Conservation (phyloP, 2,113 vertebrate species). For the Tragulus kanchil region DNA sequence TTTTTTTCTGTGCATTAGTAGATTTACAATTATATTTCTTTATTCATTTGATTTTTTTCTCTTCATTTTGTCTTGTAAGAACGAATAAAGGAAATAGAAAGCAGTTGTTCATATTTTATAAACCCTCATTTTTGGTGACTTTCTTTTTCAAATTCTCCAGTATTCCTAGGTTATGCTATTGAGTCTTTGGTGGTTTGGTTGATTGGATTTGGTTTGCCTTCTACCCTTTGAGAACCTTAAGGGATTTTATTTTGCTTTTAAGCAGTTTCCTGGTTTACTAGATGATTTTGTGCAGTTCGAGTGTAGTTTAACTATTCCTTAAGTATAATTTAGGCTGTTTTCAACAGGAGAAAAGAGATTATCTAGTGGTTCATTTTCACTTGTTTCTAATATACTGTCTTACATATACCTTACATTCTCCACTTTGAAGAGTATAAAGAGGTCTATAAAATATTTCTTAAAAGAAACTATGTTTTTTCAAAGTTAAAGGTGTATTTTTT, state of each 20-base stretch:
- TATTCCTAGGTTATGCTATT: background rate
- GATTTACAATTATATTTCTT: slow-evolving; percentile 34
- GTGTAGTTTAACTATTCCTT: background rate
- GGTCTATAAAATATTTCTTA: slow-evolving; percentile 34
- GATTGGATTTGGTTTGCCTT: slow-evolving; percentile 34
- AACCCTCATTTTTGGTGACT: background rate
- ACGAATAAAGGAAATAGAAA: background rate
- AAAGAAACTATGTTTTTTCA: background rate
- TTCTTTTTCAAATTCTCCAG: background rate
- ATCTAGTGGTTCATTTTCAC: slow-evolving; percentile 6
- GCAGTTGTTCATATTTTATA: background rate
- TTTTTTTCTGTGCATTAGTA: background rate
- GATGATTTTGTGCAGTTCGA: background rate
- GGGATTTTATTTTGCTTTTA: slow-evolving; percentile 23
- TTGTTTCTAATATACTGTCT: slow-evolving; percentile 1
- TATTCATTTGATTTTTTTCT: slow-evolving; percentile 44
- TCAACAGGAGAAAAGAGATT: background rate
- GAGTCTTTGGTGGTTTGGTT: background rate
- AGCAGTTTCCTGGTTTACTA: background rate
- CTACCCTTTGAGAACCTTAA: background rate
- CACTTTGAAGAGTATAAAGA: slow-evolving; percentile 34
- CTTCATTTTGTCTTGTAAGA: slow-evolving; percentile 45
- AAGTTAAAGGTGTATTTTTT: background rate
- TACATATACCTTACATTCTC: background rate
- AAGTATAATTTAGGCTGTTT: slow-evolving; percentile 39